Evolutionary conservation across 1,140 invertebrate species (phyloP).

Genomic region (Tribolium madens): DNA sequence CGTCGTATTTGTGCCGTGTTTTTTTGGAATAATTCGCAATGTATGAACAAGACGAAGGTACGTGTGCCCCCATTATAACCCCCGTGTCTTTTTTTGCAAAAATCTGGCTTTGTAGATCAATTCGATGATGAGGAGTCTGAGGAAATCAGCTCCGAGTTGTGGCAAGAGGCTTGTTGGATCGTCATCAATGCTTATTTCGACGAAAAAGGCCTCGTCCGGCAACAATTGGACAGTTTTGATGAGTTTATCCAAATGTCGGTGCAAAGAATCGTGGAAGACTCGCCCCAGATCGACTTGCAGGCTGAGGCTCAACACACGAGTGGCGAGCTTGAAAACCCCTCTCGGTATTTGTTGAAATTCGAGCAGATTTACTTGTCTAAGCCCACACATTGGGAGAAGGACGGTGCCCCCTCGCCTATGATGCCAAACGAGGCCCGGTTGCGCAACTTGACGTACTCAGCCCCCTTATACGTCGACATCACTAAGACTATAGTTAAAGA

Average conservation of each 20-base stretch:
- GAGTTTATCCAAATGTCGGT: slow-evolving; percentile 99
- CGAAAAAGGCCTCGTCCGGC: slow-evolving; percentile 98
- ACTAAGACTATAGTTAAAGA: slow-evolving; percentile 95
- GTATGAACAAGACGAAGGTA: slow-evolving; percentile 65
- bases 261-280: slow-evolving; percentile 98
- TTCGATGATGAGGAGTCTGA: slow-evolving; percentile 84
- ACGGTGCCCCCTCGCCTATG: slow-evolving; percentile 97
- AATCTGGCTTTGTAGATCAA: slow-evolving; percentile 67
- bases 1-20: not conserved
- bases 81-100: not conserved
- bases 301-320: slow-evolving; percentile 96
- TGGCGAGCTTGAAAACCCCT: slow-evolving; percentile 93
- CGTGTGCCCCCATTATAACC: slow-evolving; percentile 12
- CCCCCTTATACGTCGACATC: slow-evolving; percentile 98
- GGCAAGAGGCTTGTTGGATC: slow-evolving; percentile 99
- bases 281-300: slow-evolving; percentile 96
- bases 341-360: slow-evolving; percentile 94
- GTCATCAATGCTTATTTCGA: slow-evolving; percentile 99
- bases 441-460: slow-evolving; percentile 93
- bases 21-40: slow-evolving; percentile 47
- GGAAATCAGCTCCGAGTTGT: slow-evolving; percentile 94
- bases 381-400: slow-evolving; percentile 99
- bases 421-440: slow-evolving; percentile 98
- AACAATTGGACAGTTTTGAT: slow-evolving; percentile 99
- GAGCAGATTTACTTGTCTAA: slow-evolving; percentile 99